Percentiles rank a stretch among this genome's conserved stretches.
Conservation (phyloP, 2,113 vertebrate genomes). For the Pardalotus punctatus region DNA sequence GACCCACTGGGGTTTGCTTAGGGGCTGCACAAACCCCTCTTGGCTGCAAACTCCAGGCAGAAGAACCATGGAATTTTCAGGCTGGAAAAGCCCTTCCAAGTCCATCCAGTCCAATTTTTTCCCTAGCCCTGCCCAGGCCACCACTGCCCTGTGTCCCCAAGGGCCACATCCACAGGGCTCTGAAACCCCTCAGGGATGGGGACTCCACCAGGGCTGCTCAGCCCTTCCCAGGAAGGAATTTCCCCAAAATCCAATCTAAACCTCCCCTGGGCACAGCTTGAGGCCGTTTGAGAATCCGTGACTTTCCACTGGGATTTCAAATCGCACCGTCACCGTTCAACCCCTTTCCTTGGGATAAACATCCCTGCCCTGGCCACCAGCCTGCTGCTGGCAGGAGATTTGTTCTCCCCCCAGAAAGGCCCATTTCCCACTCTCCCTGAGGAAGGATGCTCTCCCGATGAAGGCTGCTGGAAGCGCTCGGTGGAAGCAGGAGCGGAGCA, state of each 20-base stretch:
- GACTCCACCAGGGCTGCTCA: neutral
- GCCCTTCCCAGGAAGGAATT: neutral
- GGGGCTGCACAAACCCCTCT: neutral
- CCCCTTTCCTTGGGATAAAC: neutral
- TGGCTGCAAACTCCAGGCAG: neutral
- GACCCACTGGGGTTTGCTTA: neutral
- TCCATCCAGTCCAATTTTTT: too few species aligned
- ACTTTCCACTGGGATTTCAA: neutral
- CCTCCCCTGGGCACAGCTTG: neutral
- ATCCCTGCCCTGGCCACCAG: neutral
- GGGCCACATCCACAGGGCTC: neutral
- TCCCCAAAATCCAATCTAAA: neutral
- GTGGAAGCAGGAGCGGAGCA: neutral
- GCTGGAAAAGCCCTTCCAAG: neutral
- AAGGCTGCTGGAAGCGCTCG: neutral
- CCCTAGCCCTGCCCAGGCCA: neutral
- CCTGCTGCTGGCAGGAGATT: fast-evolving
- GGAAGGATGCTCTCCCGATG: too few species aligned
- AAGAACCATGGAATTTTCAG: neutral
- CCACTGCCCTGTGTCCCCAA: neutral
- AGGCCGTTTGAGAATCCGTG: neutral
- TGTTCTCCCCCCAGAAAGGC: neutral
- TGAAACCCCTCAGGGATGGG: neutral
- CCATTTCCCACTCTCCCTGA: neutral
- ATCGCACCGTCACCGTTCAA: fast-evolving